Base-by-base conservation (phyloP, 2,797 vertebrate species). In the Acropternis orthonyx region DNA sequence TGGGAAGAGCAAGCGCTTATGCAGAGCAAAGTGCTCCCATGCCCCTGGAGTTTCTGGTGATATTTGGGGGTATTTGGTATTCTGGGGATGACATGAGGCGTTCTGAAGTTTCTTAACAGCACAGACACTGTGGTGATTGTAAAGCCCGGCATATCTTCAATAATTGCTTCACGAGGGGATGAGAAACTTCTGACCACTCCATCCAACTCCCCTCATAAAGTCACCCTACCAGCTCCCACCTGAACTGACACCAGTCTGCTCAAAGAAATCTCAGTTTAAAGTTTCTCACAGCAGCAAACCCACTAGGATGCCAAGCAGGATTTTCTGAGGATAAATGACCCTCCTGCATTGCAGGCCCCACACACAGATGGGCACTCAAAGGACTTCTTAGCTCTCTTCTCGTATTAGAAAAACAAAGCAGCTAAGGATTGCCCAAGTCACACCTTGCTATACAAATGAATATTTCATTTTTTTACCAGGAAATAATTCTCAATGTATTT, bases 381-480 rank as follows among this genome's bases (percentile, higher is more conserved):
- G 21, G 49, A 49, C 46, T 34, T 72, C 55, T 61, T 19, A 79
- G 67, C 19, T 84, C 32, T 89, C 72, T 71, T 36, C 44, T 65
- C 56, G 54, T 59, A 44, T 28, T 63, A 79, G 9, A 77, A 71
- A 91, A 84, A 30, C 14, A 59, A 84, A 58, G 2, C 14, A 63
- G 8, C 26, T 36, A 37, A 92, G 49, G 37, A 71, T 87, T 89
- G 71, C 4, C 65, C 74, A 71, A 90, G 46, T 61, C 79, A 76
- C 68, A 91, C 51, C 82, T 41, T 52, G 51, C n/a, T 68, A 49
- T 75, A 87, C 32, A 76, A 88, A 82, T 48, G n/a, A 74, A 55
- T 49, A 71, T 95, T 95, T 94, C 22, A 72, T 88, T 94, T 88
- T 94, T 90, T 90, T 88, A 94, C 52, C 37, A 87, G 37, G 58